Evolutionary conservation across 2,888 invertebrate species (phyloP).

Genomic region (Hoplodrina blanda): DNA sequence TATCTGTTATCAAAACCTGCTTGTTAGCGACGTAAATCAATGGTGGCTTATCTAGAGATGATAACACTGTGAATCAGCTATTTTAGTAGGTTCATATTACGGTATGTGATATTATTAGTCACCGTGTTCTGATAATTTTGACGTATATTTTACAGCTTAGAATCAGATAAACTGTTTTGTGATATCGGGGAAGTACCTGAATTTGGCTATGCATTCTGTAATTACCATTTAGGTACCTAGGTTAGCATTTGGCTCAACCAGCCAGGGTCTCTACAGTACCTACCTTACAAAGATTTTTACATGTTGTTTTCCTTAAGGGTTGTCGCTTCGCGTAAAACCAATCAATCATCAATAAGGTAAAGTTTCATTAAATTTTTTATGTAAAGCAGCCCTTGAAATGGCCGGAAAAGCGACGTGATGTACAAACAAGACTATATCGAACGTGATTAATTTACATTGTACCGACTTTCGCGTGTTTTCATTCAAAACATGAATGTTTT

Average conservation of each 20-base stretch:
- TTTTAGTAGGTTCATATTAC: constrained; percentile 2
- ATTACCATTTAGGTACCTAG: background rate
- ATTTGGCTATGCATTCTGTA: background rate
- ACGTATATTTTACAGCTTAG: background rate
- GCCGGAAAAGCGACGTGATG: constrained; percentile 10
- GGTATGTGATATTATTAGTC: constrained; percentile 19
- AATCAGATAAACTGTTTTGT: background rate
- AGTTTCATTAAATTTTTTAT: constrained; percentile 9
- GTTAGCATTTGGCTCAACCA: no score
- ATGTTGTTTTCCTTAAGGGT: background rate
- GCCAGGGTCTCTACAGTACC: no score
- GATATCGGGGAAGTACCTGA: background rate
- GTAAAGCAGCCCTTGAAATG: constrained; percentile 13
- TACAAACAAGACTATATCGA: constrained; percentile 29
- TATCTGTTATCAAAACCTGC: constrained; percentile 12
- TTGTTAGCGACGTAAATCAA: constrained; percentile 26
- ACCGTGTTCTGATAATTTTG: constrained; percentile 3
- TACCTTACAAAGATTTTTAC: background rate
- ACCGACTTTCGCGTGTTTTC: constrained; percentile 28
- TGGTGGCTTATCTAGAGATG: constrained; percentile 23
- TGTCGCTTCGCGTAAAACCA: background rate
- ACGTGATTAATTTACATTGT: constrained; percentile 44
- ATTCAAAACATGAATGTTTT: constrained; percentile 10
- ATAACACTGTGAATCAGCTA: constrained; percentile 31
- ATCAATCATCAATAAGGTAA: constrained; percentile 6